A percentile compares a stretch with the other conserved stretches of the same genome.
Evolutionary conservation across 2,797 vertebrate genomes (phyloP).

Genomic region (Momotus momota): DNA sequence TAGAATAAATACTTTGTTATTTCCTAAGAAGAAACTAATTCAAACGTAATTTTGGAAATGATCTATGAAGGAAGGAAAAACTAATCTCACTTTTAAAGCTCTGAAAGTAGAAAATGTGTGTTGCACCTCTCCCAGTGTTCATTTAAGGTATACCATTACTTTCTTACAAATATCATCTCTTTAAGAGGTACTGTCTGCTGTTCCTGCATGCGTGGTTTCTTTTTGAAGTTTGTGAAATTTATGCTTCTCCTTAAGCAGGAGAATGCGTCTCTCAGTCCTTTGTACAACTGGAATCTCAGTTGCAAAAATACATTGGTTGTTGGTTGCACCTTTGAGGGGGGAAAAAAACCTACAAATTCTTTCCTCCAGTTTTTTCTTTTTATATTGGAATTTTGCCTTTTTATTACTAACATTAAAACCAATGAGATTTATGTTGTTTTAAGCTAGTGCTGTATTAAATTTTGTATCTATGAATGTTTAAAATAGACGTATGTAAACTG

Average conservation of each 20-base stretch:
- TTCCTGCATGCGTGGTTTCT: constrained; percentile 29
- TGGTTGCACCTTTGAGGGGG: constrained; percentile 56
- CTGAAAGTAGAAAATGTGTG: constrained; percentile 21
- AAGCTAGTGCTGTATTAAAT: constrained; percentile 67
- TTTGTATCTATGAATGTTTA: constrained; percentile 70
- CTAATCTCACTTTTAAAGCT: background rate
- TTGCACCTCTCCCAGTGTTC: constrained; percentile 47
- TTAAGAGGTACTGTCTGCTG: constrained; percentile 33
- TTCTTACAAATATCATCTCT: constrained; percentile 56
- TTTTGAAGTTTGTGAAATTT: constrained; percentile 31
- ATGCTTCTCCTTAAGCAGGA: constrained; percentile 4
- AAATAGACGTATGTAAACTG: constrained; percentile 43
- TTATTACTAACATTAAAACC: constrained; percentile 68
- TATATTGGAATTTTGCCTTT: constrained; percentile 64
- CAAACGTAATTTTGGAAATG: constrained; percentile 57
- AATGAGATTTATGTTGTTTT: constrained; percentile 60
- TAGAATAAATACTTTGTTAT: constrained; percentile 7
- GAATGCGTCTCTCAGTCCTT: constrained; percentile 39
- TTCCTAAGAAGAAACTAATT: constrained; percentile 11
- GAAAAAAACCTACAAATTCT: constrained; percentile 7
- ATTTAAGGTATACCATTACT: constrained; percentile 39
- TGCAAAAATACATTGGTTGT: constrained; percentile 39
- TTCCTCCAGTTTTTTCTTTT: constrained; percentile 63
- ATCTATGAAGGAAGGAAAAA: background rate
- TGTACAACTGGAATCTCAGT: constrained; percentile 73